Percentiles rank a stretch among this genome's conserved stretches.
Conservation (phyloP, 2,113 vertebrate species). For the Ifrita kowaldi region DNA sequence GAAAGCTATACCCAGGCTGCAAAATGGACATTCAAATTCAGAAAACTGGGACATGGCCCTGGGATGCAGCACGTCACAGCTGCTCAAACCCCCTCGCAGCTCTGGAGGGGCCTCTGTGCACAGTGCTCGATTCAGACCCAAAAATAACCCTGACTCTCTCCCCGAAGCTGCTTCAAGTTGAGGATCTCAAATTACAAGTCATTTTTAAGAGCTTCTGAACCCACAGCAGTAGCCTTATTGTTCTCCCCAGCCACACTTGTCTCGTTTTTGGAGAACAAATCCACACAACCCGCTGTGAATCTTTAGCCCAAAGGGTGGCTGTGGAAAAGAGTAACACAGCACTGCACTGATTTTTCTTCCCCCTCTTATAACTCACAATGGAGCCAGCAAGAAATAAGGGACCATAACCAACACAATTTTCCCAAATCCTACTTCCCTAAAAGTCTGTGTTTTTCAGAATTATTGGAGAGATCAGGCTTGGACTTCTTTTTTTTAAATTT, state of each 20-base stretch:
- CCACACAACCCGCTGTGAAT: fast-evolving
- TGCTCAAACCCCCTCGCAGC: background rate
- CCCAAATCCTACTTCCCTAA: background rate
- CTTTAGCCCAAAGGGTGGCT: background rate
- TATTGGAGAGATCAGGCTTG: background rate
- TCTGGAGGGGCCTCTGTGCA: background rate
- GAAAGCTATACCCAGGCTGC: background rate
- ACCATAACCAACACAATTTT: background rate
- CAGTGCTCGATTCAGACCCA: background rate
- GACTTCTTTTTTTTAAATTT: background rate
- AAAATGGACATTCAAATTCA: background rate
- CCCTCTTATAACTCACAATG: background rate
- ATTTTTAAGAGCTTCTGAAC: background rate
- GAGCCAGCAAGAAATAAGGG: background rate
- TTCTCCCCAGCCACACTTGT: background rate
- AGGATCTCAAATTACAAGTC: background rate
- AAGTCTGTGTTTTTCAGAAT: background rate
- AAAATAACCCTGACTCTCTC: background rate
- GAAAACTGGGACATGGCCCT: background rate
- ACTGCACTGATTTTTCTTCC: too few species aligned
- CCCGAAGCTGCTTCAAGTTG: background rate
- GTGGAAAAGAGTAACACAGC: background rate
- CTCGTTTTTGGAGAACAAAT: background rate
- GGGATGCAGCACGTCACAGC: background rate
- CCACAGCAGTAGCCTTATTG: background rate